These are phyloP conservation scores for Diogma glabrata DNA, from an alignment of 2,888 invertebrate genomes.

Conservation along the genomic window DNA sequence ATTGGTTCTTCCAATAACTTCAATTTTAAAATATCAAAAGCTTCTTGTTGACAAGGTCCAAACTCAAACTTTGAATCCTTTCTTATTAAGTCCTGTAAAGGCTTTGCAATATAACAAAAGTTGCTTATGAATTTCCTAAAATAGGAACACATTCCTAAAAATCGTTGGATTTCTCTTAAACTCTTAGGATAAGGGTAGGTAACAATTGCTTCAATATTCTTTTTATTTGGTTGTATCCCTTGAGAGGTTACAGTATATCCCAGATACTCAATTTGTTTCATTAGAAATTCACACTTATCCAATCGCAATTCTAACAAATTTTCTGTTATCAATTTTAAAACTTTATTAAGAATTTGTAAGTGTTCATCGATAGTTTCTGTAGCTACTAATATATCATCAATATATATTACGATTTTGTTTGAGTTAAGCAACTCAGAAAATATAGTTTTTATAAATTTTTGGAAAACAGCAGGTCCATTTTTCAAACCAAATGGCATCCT, in stretches of 20 bases:
- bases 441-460: conserved; percentile 19
- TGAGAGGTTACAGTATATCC: conserved; percentile 19
- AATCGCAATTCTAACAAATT: conserved; percentile 17
- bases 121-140: conserved; percentile 23
- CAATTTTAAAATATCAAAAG: neutral
- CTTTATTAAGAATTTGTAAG: conserved; percentile 17
- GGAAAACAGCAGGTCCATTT: conserved; percentile 20
- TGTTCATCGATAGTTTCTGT: conserved; percentile 18
- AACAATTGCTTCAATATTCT: conserved; percentile 17
- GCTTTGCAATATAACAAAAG: conserved; percentile 15
- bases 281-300: conserved; percentile 21
- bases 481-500: conserved; percentile 19
- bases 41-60: neutral
- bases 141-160: conserved; percentile 23
- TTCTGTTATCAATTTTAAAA: conserved; percentile 17
- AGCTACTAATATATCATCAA: conserved; percentile 23
- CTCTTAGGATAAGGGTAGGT: conserved; percentile 19
- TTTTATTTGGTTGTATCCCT: conserved; percentile 18
- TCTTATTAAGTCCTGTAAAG: conserved; percentile 4
- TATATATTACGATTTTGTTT: conserved; percentile 20
- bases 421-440: conserved; percentile 18
- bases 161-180: conserved; percentile 19
- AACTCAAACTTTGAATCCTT: neutral
- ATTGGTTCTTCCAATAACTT: conserved; percentile 15
- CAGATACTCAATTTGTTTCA: conserved; percentile 20